Evolutionary conservation across 2,797 vertebrate species (phyloP), one percentile per base, ranked within the genome.

Genomic region (Acrocephalus scirpaceus): DNA sequence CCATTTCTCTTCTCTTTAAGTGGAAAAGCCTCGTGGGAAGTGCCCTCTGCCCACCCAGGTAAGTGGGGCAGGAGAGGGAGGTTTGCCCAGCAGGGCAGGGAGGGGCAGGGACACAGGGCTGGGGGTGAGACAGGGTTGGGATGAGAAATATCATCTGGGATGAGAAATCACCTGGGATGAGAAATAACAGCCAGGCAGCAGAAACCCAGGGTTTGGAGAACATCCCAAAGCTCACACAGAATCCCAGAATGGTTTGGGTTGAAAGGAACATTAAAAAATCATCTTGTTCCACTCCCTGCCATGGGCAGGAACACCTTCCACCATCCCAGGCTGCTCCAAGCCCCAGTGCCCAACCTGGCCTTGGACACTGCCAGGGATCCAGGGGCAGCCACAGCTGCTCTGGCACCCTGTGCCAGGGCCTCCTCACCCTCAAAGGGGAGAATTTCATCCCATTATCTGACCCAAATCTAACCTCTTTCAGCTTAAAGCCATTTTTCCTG

Each of bases 351-450:
- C 76, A 88, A 0, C 54, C 61, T 61, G 61, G 15, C 18, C 48
- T 48, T 16, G 77, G 54, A 0, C 70, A 61, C 62, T 74, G 0
- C 9, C 70, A 88, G 48, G 42, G 62, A 27, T 69, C 34, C 70
- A 74, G 77, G 34, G 77, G 26, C 54, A 74, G 47, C 54, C 61
- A 22, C 76, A 81, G 76, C 69, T 81, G 0, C 61, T 67, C 54
- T 80, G 69, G 20, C n/a, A 51, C 30, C 57, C 61, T 69, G 70
- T 48, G 40, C 70, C 62, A 74, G 62, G 25, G 8, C 15, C 62
- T 62, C 0, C 0, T 0, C 62, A 42, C 13, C 36, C 7, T 69
- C 48, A 1, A 36, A 50, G 13, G 26, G 22, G 5, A 1, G 0
- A 2, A 70, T 62, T 50, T 1, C 14, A 20, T 57, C 36, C 23